These are phyloP conservation scores for Dufourea novaeangliae DNA, from an alignment of 1,140 invertebrate species.

Conservation along the genomic window DNA sequence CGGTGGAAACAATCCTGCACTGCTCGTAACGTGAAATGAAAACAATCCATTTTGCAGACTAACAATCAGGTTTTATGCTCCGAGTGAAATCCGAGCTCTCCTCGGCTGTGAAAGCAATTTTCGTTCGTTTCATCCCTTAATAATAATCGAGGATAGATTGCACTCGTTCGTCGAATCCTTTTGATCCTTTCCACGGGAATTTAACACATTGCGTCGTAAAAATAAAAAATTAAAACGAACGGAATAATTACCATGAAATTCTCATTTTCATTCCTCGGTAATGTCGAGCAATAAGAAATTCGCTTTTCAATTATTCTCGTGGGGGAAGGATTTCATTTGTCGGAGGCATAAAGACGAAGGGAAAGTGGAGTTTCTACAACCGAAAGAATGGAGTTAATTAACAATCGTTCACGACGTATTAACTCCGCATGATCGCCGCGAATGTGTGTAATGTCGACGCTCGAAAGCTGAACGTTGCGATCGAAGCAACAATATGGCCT, in stretches of 20 bases:
- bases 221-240: too few relatives aligned
- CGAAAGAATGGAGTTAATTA: background rate
- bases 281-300: too few relatives aligned
- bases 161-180: background rate
- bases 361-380: background rate
- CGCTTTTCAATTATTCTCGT: too few relatives aligned
- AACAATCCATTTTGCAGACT: constrained; percentile 1
- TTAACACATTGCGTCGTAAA: background rate
- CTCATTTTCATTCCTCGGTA: too few relatives aligned
- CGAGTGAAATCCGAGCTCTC: too few relatives aligned
- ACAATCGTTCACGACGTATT: background rate
- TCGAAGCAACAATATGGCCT: background rate
- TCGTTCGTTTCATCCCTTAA: background rate
- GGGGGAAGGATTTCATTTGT: too few relatives aligned
- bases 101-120: background rate
- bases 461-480: background rate
- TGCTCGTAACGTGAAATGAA: constrained; percentile 1
- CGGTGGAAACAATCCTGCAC: background rate
- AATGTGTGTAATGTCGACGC: background rate
- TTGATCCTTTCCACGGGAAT: background rate
- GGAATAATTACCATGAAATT: too few relatives aligned
- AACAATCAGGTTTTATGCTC: constrained; percentile 12
- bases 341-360: background rate
- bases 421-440: background rate
- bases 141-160: background rate